A percentile compares a stretch with the other conserved stretches of the same genome.
Conservation (phyloP, 2,113 vertebrate genomes). For the Seriola rivoliana region DNA sequence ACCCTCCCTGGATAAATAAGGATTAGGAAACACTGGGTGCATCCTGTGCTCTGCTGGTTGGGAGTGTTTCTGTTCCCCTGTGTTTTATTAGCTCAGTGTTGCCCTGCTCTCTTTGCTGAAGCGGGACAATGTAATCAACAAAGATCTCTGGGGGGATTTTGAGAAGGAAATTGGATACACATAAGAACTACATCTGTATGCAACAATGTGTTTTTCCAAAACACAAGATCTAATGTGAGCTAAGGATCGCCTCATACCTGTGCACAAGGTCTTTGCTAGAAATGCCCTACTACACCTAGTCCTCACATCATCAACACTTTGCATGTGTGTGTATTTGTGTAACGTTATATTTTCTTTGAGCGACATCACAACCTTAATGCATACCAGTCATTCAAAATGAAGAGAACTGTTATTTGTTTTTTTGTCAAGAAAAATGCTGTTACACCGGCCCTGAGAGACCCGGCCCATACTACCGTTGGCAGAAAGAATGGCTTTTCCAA, state of each 20-base stretch:
- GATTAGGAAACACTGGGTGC: neutral
- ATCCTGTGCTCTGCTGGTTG: neutral
- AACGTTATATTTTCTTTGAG: too few relatives aligned
- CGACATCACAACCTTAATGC: too few relatives aligned
- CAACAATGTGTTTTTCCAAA: neutral
- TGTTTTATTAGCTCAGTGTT: slow-evolving; percentile 18
- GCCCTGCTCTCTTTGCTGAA: slow-evolving; percentile 3
- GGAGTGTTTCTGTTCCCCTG: slow-evolving; percentile 6
- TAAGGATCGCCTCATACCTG: neutral
- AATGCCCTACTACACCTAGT: too few relatives aligned
- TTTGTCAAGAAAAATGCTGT: too few relatives aligned
- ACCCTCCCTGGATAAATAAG: slow-evolving; percentile 26
- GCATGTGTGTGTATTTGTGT: too few relatives aligned
- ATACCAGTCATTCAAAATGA: too few relatives aligned
- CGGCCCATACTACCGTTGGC: too few relatives aligned
- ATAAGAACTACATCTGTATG: slow-evolving; percentile 3
- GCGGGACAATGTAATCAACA: slow-evolving; percentile 30
- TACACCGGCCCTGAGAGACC: too few relatives aligned
- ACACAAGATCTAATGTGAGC: neutral
- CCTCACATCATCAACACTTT: neutral
- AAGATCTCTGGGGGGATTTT: slow-evolving; percentile 15
- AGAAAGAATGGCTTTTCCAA: too few relatives aligned
- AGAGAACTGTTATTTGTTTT: too few relatives aligned
- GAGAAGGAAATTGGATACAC: slow-evolving; percentile 10
- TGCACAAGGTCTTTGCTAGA: neutral